These are phyloP conservation scores for Parascotia fuliginaria DNA, from an alignment of 2,888 invertebrate species.

Conservation along the genomic window DNA sequence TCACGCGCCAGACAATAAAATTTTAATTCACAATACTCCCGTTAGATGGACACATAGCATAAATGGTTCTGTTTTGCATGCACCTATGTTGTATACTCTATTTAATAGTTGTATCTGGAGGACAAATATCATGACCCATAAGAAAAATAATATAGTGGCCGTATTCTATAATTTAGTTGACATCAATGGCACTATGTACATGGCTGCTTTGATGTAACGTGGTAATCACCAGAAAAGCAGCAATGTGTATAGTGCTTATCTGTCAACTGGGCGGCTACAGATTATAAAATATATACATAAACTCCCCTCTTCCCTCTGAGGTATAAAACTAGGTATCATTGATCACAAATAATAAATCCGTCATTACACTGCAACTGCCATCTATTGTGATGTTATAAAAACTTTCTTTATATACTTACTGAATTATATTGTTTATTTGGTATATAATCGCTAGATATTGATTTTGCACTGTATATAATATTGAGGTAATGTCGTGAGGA, in stretches of 20 bases:
- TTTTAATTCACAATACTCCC: conserved; percentile 8
- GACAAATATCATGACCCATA: neutral
- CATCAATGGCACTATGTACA: too few species aligned
- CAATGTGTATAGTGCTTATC: too few species aligned
- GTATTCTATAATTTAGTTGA: too few species aligned
- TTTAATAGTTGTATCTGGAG: neutral
- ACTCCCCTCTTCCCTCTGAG: neutral
- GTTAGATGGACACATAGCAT: conserved; percentile 13
- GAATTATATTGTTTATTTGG: conserved; percentile 43
- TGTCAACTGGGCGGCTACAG: too few species aligned
- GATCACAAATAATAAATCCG: conserved; percentile 28
- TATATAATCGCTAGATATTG: conserved; percentile 49
- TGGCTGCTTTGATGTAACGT: too few species aligned
- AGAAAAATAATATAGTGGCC: too few species aligned
- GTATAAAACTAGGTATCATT: neutral
- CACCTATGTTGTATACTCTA: neutral
- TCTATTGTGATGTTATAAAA: conserved; percentile 38
- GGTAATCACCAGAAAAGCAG: too few species aligned
- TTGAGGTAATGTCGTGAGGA: neutral
- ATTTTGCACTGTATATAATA: conserved; percentile 26
- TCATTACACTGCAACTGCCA: conserved; percentile 41
- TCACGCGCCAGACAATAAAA: conserved; percentile 28
- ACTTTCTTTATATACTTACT: conserved; percentile 26
- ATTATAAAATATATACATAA: conserved; percentile 1
- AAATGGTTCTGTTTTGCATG: neutral